Base-by-base conservation (phyloP, 2,113 vertebrate genomes). In the Poeciliopsis retropinna region DNA sequence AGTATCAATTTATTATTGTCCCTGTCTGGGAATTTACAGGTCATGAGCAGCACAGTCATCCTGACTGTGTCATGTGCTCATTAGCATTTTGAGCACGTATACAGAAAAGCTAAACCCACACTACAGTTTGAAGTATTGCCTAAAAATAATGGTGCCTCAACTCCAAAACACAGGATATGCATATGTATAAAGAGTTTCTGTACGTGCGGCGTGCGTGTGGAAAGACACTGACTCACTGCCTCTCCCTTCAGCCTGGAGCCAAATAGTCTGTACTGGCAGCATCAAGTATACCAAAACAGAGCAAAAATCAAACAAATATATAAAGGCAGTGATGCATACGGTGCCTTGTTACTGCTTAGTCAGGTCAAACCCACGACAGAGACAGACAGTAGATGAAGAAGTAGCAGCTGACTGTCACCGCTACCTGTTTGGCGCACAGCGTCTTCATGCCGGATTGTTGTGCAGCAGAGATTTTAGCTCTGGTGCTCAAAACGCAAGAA, bases 141-240 rank as follows among this genome's bases (percentile, higher is more conserved):
- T 81, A 79, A 80, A 87, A 85, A 80, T 83, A 87, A 81, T 79
- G 32, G 47, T 57, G 37, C 72, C 68, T 67, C 71, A 66, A 62
- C 76, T 44, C 63, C 39, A 62, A 37, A 79, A 62, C 69, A 78
- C 27, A 75, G 31, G 60, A 72, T 73, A 73, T 87, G 78, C 78
- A 87, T 85, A 85, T 87, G 78, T 81, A 82, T 81, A 60, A 65
- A 79, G 75, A 66, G 67, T 76, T 60, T 85, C 70, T 51, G 54
- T 84, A 79, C 82, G 85, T 77, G 63, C 70, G 72, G 63, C 60
- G 29, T 32, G 77, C 61, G 60, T 81, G 79, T 79, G 84, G 67
- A 81, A 80, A 79, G 67, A 79, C 78, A 70, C 61, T 79, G 65
- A 81, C 65, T 85, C 83, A 83, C 29, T 70, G 60, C 62, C 39